Evolutionary conservation across 1,140 invertebrate genomes (phyloP), one percentile per base, ranked within the genome.

Genomic region (Calephelis virginiensis): DNA sequence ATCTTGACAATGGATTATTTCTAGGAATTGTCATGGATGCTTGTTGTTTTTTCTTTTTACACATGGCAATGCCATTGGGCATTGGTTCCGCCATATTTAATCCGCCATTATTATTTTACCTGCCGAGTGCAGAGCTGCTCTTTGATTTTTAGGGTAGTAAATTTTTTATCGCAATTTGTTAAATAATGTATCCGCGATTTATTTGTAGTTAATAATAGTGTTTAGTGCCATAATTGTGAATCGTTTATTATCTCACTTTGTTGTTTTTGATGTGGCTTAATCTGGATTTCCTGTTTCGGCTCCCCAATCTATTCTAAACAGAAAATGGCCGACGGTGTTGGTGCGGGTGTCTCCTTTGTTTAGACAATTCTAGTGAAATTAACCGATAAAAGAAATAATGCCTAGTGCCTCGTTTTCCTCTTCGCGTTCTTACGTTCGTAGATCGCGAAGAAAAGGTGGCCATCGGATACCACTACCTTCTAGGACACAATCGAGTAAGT

Each of bases 401-500:
- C 96, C 96, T 93, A 97, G 96, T 93, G 96, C 96, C 90, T 96
- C 96, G 85, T 97, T 96, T 92, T 96, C 95, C 82, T 95, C 96
- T 89, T 96, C 95, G 86, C 94, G 96, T 92, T 96, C 95, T 92
- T 97, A 96, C 93, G 94, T 96, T 79, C 94, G 96, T 84, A 93
- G 95, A 92, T 97, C 96, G 79, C 93, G 96, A 84, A 94, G 96
- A 93, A 97, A 96, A 95, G 95, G 95, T 86, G 95, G 94, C 83
- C 95, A 95, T 92, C 94, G 96, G 81, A 96, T 96, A 88, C 95
- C 95, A 70, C 92, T 96, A 91, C 95, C 95, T 77, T 96, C 95
- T 78, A 93, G 95, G 92, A 95, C 95, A 88, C 94, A 95, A 93
- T 93, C 84, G 74, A 89, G 86, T 91, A 87, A 91, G 86, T 89